Conservation (phyloP, 2,797 vertebrate genomes). For the Phataginus tricuspis region DNA sequence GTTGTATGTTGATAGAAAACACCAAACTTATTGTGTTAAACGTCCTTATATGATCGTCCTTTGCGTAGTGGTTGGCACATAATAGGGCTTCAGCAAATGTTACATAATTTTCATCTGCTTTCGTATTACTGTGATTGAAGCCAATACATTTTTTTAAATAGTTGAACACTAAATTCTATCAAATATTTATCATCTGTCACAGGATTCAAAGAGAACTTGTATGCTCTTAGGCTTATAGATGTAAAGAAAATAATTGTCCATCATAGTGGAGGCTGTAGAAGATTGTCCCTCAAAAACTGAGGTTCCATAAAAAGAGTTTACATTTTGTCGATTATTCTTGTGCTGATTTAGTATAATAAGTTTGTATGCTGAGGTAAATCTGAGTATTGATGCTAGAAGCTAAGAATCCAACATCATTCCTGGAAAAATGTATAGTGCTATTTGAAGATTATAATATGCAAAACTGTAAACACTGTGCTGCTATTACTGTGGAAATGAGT, state of each 20-base stretch:
- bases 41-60: background rate
- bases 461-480: background rate
- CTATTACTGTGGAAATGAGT: slow-evolving; percentile 68
- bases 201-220: slow-evolving; percentile 65
- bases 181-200: slow-evolving; percentile 56
- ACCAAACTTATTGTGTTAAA: background rate
- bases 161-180: background rate
- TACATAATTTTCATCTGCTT: slow-evolving; percentile 48
- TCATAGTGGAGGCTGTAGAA: slow-evolving; percentile 62
- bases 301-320: slow-evolving; percentile 63
- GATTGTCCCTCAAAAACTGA: slow-evolving; percentile 65
- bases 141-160: slow-evolving; percentile 25
- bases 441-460: slow-evolving; percentile 70
- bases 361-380: slow-evolving; percentile 58
- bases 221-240: slow-evolving; percentile 59
- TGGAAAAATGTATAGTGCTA: slow-evolving; percentile 59
- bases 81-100: slow-evolving; percentile 12
- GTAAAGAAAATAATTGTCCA: slow-evolving; percentile 66
- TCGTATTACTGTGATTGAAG: slow-evolving; percentile 39
- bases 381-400: slow-evolving; percentile 62
- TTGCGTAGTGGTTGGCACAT: background rate
- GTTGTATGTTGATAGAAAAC: slow-evolving; percentile 34
- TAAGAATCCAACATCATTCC: slow-evolving; percentile 67
- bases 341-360: slow-evolving; percentile 60
- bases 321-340: slow-evolving; percentile 63